Conservation (phyloP, 2,113 vertebrate species). For the Neogale vison region DNA sequence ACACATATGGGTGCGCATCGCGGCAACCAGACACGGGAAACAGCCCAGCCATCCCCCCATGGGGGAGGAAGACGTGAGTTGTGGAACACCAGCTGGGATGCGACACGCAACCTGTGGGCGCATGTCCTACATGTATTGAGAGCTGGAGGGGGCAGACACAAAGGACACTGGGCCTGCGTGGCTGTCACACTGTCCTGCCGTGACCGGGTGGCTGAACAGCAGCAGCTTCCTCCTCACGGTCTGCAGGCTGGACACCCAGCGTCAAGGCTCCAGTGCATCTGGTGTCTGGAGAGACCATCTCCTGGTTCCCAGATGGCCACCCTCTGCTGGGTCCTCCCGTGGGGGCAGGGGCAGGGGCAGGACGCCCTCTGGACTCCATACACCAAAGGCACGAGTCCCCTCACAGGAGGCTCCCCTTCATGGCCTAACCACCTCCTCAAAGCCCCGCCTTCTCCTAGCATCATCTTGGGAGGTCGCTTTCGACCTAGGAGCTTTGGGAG, state of each 20-base stretch:
- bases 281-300: neutral
- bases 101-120: neutral
- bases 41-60: too few relatives aligned
- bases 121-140: neutral
- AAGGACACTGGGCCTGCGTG: neutral
- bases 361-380: neutral
- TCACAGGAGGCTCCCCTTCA: too few relatives aligned
- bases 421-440: neutral
- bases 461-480: neutral
- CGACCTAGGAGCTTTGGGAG: neutral
- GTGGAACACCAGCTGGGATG: too few relatives aligned
- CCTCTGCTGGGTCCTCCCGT: neutral
- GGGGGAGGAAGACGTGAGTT: too few relatives aligned
- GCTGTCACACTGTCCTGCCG: neutral
- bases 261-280: neutral
- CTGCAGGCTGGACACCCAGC: neutral
- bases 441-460: too few relatives aligned
- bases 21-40: neutral
- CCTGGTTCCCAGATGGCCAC: neutral
- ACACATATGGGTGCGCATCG: too few relatives aligned
- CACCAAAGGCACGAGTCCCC: neutral
- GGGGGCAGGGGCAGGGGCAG: too few relatives aligned
- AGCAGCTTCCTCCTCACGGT: neutral
- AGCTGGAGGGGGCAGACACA: neutral
- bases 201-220: rapidly evolving